A percentile compares a stretch with the other conserved stretches of the same genome.
Evolutionary conservation across 2,113 vertebrate genomes (phyloP).

Genomic region (Rhinichthys klamathensis): DNA sequence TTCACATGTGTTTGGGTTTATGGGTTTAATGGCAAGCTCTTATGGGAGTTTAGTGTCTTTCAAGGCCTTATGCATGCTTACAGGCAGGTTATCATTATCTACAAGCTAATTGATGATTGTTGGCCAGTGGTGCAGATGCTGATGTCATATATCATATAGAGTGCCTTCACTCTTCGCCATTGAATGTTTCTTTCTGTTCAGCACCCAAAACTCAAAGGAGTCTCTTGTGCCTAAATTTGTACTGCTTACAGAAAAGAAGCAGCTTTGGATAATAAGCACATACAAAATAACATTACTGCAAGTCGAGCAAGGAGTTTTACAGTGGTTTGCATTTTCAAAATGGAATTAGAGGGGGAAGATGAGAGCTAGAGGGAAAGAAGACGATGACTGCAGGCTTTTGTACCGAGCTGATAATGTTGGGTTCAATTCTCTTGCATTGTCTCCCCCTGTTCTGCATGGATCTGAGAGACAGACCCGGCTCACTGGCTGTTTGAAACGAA

Average conservation of each 20-base stretch:
- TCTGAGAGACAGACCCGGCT: slow-evolving; percentile 14
- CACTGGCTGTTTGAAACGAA: slow-evolving; percentile 17
- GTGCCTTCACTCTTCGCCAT: not conserved
- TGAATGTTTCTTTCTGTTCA: slow-evolving; percentile 4
- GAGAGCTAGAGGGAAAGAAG: slow-evolving; percentile 48
- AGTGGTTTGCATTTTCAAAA: slow-evolving; percentile 37
- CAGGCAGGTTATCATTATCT: slow-evolving; percentile 8
- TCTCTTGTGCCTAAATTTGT: slow-evolving; percentile 25
- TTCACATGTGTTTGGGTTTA: not conserved
- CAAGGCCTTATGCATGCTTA: not conserved
- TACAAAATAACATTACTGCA: slow-evolving; percentile 24
- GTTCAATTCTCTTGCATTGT: slow-evolving; percentile 45
- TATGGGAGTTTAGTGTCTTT: not conserved
- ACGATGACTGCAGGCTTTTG: slow-evolving; percentile 24
- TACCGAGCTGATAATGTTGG: slow-evolving; percentile 44
- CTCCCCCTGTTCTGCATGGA: slow-evolving; percentile 18
- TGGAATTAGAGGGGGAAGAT: slow-evolving; percentile 19
- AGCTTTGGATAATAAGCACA: not conserved
- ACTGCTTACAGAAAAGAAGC: slow-evolving; percentile 18
- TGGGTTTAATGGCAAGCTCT: not conserved
- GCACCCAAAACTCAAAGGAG: not conserved
- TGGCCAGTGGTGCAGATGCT: slow-evolving; percentile 8
- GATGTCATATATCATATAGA: slow-evolving; percentile 34
- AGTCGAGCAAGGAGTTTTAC: slow-evolving; percentile 21
- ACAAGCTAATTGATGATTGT: slow-evolving; percentile 27